phyloP scores from a whole-genome alignment of 2,888 invertebrate genomes.

The Pediacus dermestoides region DNA sequence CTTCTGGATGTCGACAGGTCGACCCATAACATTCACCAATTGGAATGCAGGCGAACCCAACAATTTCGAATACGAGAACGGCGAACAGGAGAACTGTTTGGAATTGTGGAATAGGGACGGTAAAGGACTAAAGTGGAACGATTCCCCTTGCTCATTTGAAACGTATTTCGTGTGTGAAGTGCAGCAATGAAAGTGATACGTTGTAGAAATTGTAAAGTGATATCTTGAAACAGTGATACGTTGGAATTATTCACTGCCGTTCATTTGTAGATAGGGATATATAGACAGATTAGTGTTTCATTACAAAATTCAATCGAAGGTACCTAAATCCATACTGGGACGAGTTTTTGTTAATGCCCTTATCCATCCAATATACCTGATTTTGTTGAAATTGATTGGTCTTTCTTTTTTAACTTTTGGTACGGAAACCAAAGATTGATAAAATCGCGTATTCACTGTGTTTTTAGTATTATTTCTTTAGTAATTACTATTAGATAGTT shows the following conservation, averaged over 20 bases:
- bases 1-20: conserved; percentile 91
- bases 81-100: conserved; percentile 88
- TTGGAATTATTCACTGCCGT: conserved; percentile 5
- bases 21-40: conserved; percentile 85
- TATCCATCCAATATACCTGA: too few relatives aligned
- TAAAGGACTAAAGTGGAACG: conserved; percentile 90
- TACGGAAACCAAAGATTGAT: too few relatives aligned
- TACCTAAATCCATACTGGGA: too few relatives aligned
- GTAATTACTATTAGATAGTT: too few relatives aligned
- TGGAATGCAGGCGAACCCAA: conserved; percentile 94
- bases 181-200: conserved; percentile 30
- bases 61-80: conserved; percentile 90
- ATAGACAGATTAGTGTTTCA: conserved; percentile 4
- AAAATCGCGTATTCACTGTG: too few relatives aligned
- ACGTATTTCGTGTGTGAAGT: conserved; percentile 91
- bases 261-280: too few relatives aligned
- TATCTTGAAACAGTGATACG: conserved; percentile 8
- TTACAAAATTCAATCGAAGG: too few relatives aligned
- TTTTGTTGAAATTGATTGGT: too few relatives aligned
- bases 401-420: too few relatives aligned
- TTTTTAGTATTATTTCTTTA: too few relatives aligned
- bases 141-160: conserved; percentile 89
- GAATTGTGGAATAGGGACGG: conserved; percentile 91
- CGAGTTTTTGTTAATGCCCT: too few relatives aligned
- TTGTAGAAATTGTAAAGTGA: conserved; percentile 8